Evolutionary conservation across 2,797 vertebrate species (phyloP).

Genomic region (Mycteria americana): DNA sequence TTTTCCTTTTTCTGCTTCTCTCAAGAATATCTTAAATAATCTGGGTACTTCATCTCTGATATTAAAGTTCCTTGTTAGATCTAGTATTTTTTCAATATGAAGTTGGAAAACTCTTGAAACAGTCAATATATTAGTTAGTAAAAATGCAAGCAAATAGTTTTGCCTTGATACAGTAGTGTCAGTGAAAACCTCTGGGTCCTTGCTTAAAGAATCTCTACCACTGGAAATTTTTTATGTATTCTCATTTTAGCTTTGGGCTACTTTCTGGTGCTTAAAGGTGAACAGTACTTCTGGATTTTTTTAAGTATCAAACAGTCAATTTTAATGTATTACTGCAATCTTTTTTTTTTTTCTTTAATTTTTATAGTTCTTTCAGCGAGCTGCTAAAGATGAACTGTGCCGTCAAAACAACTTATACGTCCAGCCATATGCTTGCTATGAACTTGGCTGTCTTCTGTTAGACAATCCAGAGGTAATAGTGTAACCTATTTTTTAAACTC

Average conservation of each 20-base stretch:
- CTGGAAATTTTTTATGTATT: not conserved
- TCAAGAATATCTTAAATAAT: not conserved
- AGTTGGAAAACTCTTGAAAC: not conserved
- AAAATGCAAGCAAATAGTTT: not conserved
- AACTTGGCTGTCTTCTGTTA: constrained; percentile 91
- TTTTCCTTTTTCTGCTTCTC: not conserved
- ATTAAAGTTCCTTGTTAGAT: not conserved
- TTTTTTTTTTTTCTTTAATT: not conserved
- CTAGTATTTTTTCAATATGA: not conserved
- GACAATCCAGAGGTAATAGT: constrained; percentile 85
- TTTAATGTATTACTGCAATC: not conserved
- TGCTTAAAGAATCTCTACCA: not conserved
- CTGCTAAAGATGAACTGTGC: constrained; percentile 88
- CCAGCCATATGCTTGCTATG: constrained; percentile 96
- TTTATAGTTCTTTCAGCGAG: constrained; percentile 89
- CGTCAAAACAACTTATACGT: constrained; percentile 89
- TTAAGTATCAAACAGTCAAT: not conserved
- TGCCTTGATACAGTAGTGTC: not conserved
- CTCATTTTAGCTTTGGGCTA: not conserved
- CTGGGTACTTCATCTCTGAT: not conserved
- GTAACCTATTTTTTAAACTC: not conserved
- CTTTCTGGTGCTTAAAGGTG: not conserved
- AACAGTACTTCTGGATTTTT: not conserved
- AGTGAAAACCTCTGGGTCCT: not conserved
- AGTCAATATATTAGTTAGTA: not conserved